A percentile compares a stretch with the other conserved stretches of the same genome.
Conservation (phyloP, 2,888 invertebrate genomes). For the Ornithoptera priamus region DNA sequence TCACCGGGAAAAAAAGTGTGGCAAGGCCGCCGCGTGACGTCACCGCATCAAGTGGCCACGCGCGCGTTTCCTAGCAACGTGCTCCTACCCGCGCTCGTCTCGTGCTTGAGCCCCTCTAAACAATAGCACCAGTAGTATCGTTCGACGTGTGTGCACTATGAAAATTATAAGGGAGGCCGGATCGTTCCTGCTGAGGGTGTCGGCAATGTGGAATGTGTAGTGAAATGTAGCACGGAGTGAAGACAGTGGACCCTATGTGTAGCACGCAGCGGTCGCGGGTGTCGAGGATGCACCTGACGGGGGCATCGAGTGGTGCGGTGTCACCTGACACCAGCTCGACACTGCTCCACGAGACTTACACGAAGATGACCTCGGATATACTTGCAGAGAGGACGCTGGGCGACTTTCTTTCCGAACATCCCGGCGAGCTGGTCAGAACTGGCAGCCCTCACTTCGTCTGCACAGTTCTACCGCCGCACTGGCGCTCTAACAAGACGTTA, state of each 20-base stretch:
- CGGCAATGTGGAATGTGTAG: constrained; percentile 50
- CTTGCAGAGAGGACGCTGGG: constrained; percentile 92
- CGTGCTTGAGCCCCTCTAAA: constrained; percentile 34
- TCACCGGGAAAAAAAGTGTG: constrained; percentile 81
- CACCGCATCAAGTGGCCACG: constrained; percentile 76
- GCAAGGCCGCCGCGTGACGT: constrained; percentile 79
- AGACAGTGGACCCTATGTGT: constrained; percentile 67
- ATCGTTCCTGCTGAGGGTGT: constrained; percentile 49
- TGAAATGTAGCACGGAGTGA: constrained; percentile 59
- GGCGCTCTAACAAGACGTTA: constrained; percentile 98
- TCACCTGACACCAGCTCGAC: constrained; percentile 86
- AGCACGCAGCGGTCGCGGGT: constrained; percentile 75
- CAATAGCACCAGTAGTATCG: constrained; percentile 7
- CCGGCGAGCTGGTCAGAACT: constrained; percentile 94
- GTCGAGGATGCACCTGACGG: constrained; percentile 78
- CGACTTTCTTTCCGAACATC: constrained; percentile 93
- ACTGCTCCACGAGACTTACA: constrained; percentile 89
- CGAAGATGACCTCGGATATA: constrained; percentile 94
- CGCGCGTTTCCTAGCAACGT: constrained; percentile 77
- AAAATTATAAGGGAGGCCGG: constrained; percentile 48
- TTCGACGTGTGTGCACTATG: constrained; percentile 40
- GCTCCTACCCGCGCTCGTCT: constrained; percentile 38
- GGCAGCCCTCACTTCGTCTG: constrained; percentile 97
- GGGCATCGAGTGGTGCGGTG: constrained; percentile 79
- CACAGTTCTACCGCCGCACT: constrained; percentile 96